A percentile compares a stretch with the other conserved stretches of the same genome.
phyloP scores from a whole-genome alignment of 2,888 invertebrate species.

The Tortrix viridana region DNA sequence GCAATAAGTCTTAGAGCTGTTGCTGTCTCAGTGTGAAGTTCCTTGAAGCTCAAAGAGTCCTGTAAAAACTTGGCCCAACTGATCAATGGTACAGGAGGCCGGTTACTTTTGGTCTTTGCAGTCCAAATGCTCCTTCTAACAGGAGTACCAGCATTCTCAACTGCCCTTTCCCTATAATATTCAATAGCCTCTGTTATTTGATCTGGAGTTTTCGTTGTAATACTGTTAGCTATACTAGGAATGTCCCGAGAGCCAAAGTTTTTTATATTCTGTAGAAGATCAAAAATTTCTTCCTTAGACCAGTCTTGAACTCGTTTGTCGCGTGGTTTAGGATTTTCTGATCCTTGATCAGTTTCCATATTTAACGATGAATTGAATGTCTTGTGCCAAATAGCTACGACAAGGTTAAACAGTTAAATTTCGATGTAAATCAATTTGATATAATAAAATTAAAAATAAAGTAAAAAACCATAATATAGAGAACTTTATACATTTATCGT shows the following conservation, averaged over 20 bases:
- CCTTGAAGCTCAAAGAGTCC: slow-evolving; percentile 53
- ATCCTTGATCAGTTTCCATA: background rate
- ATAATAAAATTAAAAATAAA: no score
- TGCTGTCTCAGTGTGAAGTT: slow-evolving; percentile 63
- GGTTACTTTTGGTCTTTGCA: slow-evolving; percentile 34
- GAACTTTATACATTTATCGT: no score
- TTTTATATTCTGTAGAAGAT: slow-evolving; percentile 58
- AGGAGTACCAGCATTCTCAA: slow-evolving; percentile 39
- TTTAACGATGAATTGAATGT: background rate
- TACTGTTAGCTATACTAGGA: slow-evolving; percentile 46
- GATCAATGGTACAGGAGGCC: slow-evolving; percentile 54
- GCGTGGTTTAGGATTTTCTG: background rate
- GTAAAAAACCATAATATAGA: no score
- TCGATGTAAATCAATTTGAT: no score
- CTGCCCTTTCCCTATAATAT: slow-evolving; percentile 54
- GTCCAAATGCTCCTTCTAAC: slow-evolving; percentile 40
- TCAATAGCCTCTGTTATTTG: slow-evolving; percentile 56
- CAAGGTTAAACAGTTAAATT: background rate
- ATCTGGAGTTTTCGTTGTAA: slow-evolving; percentile 54
- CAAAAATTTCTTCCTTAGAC: slow-evolving; percentile 64
- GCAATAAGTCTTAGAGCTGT: slow-evolving; percentile 67
- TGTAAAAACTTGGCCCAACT: slow-evolving; percentile 66
- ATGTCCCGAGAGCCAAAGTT: slow-evolving; percentile 50
- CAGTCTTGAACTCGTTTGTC: slow-evolving; percentile 50
- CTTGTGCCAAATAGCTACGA: background rate